Evolutionary conservation across 2,888 invertebrate species (phyloP).

Genomic region (Xylocampa areola): DNA sequence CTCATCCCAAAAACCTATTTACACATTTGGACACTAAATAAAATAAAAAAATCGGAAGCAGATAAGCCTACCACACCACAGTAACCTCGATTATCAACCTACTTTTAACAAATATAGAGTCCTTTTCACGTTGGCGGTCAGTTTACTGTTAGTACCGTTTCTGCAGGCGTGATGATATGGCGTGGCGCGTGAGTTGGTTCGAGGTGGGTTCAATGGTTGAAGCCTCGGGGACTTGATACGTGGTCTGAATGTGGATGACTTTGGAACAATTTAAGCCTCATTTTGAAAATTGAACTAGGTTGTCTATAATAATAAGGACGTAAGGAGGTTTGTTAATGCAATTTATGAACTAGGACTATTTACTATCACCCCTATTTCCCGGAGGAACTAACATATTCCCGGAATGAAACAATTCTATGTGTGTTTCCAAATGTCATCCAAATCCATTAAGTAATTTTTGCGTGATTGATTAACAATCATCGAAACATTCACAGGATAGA

Average conservation of each 20-base stretch:
- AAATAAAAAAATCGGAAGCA: constrained; percentile 36
- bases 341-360: too few relatives aligned
- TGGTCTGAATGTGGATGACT: constrained; percentile 58
- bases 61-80: constrained; percentile 20
- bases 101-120: constrained; percentile 70
- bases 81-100: constrained; percentile 76
- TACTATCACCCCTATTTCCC: too few relatives aligned
- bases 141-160: constrained; percentile 78
- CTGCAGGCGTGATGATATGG: constrained; percentile 69
- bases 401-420: too few relatives aligned
- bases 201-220: constrained; percentile 62
- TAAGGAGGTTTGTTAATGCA: too few relatives aligned
- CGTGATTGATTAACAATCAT: too few relatives aligned
- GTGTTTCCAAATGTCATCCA: too few relatives aligned
- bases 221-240: constrained; percentile 53
- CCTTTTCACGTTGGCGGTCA: constrained; percentile 69
- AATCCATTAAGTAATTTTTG: too few relatives aligned
- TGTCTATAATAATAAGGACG: background rate
- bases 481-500: too few relatives aligned
- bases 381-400: too few relatives aligned
- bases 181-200: constrained; percentile 70
- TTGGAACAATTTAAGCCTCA: constrained; percentile 20
- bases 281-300: constrained; percentile 18
- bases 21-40: constrained; percentile 30
- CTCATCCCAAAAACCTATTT: constrained; percentile 11